Evolutionary conservation across 2,797 vertebrate species (phyloP).

Genomic region (Pantherophis alleghaniensis): DNA sequence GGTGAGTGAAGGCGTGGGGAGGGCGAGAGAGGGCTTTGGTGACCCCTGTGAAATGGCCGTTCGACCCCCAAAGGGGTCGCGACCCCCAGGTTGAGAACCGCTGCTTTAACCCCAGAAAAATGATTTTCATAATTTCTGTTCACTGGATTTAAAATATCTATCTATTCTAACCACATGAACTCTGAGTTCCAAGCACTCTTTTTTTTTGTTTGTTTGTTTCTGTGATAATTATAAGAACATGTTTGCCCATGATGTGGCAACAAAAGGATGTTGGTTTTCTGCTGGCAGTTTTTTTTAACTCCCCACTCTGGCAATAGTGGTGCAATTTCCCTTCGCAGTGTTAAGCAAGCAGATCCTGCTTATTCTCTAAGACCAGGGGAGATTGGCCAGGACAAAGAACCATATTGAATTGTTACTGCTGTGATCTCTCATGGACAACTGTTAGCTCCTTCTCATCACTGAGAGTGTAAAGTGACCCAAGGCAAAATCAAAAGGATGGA

Average conservation of each 20-base stretch:
- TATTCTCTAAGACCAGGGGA: neutral
- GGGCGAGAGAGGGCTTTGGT: no score
- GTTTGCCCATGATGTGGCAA: conserved; percentile 20
- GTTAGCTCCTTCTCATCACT: neutral
- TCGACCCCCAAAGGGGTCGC: no score
- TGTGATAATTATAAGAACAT: neutral
- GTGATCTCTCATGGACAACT: neutral
- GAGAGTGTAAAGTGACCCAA: neutral
- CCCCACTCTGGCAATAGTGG: neutral
- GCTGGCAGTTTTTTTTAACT: conserved; percentile 12
- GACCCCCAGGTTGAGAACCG: no score
- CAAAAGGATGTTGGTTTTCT: conserved; percentile 33
- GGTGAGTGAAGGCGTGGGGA: no score
- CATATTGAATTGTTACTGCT: neutral
- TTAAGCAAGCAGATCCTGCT: neutral
- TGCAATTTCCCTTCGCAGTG: neutral
- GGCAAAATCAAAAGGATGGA: neutral
- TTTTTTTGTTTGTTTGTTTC: neutral
- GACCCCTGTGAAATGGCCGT: no score
- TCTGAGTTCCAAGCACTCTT: neutral
- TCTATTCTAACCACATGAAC: conserved; percentile 14
- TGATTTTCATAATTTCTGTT: neutral
- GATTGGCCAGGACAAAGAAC: neutral
- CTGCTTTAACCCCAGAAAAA: neutral
- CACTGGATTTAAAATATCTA: conserved; percentile 25